A percentile compares a stretch with the other conserved stretches of the same genome.
Conservation (phyloP, 2,797 vertebrate genomes). For the Paedocypris micromegethes region DNA sequence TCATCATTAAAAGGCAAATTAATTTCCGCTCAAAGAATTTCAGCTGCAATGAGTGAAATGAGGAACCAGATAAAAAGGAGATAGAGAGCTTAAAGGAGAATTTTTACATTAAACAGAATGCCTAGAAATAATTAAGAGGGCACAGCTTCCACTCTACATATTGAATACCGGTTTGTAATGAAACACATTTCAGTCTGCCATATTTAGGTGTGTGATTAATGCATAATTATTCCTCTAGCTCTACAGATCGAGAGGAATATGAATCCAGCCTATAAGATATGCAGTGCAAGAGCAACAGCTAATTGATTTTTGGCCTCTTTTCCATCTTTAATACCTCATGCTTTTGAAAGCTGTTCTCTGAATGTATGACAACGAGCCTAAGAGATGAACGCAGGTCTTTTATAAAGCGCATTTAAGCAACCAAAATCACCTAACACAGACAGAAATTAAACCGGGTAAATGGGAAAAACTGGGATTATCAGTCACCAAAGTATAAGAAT, state of each 20-base stretch:
- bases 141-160: slow-evolving; percentile 20
- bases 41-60: slow-evolving; percentile 49
- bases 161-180: slow-evolving; percentile 14
- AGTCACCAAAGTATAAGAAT: too few relatives aligned
- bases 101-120: slow-evolving; percentile 27
- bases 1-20: slow-evolving; percentile 55
- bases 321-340: neutral
- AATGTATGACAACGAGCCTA: neutral
- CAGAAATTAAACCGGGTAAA: too few relatives aligned
- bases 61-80: slow-evolving; percentile 23
- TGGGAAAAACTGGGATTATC: too few relatives aligned
- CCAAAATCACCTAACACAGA: too few relatives aligned
- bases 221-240: slow-evolving; percentile 23
- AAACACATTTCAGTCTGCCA: slow-evolving; percentile 25
- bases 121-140: slow-evolving; percentile 27
- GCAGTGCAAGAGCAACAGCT: slow-evolving; percentile 17
- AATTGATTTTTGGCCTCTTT: slow-evolving; percentile 26
- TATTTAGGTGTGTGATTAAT: slow-evolving; percentile 30
- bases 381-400: neutral
- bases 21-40: slow-evolving; percentile 45
- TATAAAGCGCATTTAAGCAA: neutral
- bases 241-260: slow-evolving; percentile 23
- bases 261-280: slow-evolving; percentile 17
- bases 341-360: slow-evolving; percentile 1
- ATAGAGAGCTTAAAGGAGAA: slow-evolving; percentile 9